Conservation (phyloP, 2,888 invertebrate genomes). For the Chelonus formosanus region DNA sequence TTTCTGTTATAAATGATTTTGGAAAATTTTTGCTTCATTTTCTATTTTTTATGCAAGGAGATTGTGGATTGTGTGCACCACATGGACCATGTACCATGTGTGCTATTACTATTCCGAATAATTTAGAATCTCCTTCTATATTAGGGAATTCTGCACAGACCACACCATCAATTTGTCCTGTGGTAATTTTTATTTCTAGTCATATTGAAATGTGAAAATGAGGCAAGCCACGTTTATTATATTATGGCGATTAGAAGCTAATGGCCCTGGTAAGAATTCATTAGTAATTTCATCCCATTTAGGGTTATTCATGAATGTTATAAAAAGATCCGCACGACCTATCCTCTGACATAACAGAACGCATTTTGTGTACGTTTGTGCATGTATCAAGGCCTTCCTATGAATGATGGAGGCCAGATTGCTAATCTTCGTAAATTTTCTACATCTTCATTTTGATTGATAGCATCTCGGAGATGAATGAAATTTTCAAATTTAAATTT, state of each 20-base stretch:
- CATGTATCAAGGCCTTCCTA: constrained; percentile 52
- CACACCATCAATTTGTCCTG: constrained; percentile 49
- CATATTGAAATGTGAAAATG: constrained; percentile 50
- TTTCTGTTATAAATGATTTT: constrained; percentile 43
- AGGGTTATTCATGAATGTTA: not conserved
- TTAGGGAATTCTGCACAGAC: constrained; percentile 59
- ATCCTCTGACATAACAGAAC: constrained; percentile 15
- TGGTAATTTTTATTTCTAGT: constrained; percentile 41
- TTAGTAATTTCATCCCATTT: constrained; percentile 2
- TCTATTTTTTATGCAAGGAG: constrained; percentile 59
- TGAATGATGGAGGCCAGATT: constrained; percentile 50
- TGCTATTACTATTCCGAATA: constrained; percentile 43
- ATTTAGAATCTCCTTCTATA: constrained; percentile 43
- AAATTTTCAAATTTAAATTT: not conserved
- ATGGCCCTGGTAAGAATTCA: not conserved
- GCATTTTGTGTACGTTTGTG: constrained; percentile 55
- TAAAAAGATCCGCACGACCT: constrained; percentile 25
- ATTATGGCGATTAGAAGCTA: not conserved
- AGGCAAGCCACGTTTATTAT: constrained; percentile 49
- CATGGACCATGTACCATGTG: constrained; percentile 58
- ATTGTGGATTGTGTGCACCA: constrained; percentile 49
- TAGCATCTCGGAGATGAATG: constrained; percentile 5
- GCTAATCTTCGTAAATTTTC: constrained; percentile 20
- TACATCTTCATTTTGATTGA: not conserved
- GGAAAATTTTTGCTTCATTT: constrained; percentile 59